Evolutionary conservation across 2,888 invertebrate species (phyloP).

Genomic region (Coleophora flavipennella): DNA sequence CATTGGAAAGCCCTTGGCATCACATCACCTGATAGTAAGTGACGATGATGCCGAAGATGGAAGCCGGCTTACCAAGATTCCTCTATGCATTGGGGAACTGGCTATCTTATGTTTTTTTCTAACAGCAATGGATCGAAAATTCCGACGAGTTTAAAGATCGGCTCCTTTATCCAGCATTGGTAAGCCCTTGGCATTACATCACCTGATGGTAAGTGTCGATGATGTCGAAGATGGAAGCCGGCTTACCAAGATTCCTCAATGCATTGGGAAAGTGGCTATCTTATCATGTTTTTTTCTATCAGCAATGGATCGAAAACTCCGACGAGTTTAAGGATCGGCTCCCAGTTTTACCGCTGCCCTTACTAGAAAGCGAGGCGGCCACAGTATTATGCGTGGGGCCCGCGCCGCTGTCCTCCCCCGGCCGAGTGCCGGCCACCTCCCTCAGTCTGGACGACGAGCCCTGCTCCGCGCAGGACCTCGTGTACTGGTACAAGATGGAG

Average conservation of each 20-base stretch:
- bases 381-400: constrained; percentile 79
- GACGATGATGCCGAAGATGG: no score
- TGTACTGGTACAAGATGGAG: constrained; percentile 81
- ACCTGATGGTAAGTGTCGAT: no score
- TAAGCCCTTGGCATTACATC: no score
- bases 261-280: no score
- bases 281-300: constrained; percentile 8
- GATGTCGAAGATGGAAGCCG: no score
- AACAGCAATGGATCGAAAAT: constrained; percentile 62
- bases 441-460: constrained; percentile 39
- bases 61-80: no score
- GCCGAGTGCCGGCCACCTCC: constrained; percentile 69
- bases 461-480: constrained; percentile 24
- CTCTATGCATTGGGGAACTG: no score
- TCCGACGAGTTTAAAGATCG: no score
- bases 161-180: no score
- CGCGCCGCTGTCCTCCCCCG: constrained; percentile 67
- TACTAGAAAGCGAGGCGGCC: constrained; percentile 77
- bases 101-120: neutral
- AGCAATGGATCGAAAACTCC: constrained; percentile 64
- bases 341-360: constrained; percentile 82
- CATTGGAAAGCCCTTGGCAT: no score
- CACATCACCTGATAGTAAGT: no score
- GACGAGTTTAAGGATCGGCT: constrained; percentile 51
- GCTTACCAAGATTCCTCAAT: no score